Conservation (phyloP, 2,797 vertebrate genomes). For the Enteromius radiatus region DNA sequence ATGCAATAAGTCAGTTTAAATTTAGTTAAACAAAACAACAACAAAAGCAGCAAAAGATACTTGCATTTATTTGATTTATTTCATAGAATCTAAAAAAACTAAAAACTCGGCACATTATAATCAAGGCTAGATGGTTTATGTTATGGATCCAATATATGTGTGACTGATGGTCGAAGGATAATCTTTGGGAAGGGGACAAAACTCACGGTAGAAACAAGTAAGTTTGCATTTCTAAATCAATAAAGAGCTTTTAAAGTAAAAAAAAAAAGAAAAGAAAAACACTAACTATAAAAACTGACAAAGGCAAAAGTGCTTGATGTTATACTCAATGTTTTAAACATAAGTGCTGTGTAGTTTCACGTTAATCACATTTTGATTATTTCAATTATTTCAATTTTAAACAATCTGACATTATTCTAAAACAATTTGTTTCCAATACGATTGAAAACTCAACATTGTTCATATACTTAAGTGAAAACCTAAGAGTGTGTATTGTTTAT, state of each 20-base stretch:
- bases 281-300: not conserved
- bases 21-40: too few species aligned
- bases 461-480: not conserved
- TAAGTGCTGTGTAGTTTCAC: not conserved
- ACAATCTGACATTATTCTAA: not conserved
- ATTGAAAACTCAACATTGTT: not conserved
- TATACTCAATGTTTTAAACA: not conserved
- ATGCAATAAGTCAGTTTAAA: too few species aligned
- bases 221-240: not conserved
- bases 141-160: conserved; percentile 15
- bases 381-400: not conserved
- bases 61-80: too few species aligned
- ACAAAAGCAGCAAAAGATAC: too few species aligned
- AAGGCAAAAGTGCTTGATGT: not conserved
- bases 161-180: conserved; percentile 20
- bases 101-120: not conserved
- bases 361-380: not conserved
- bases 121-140: not conserved
- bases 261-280: not conserved
- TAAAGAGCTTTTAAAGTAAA: not conserved
- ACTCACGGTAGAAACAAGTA: conserved; percentile 28
- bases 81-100: too few species aligned
- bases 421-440: not conserved
- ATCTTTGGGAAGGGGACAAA: conserved; percentile 13
- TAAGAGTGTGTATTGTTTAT: not conserved